These are phyloP conservation scores for Otis tarda DNA, from an alignment of 2,113 vertebrate genomes.

Conservation along the genomic window DNA sequence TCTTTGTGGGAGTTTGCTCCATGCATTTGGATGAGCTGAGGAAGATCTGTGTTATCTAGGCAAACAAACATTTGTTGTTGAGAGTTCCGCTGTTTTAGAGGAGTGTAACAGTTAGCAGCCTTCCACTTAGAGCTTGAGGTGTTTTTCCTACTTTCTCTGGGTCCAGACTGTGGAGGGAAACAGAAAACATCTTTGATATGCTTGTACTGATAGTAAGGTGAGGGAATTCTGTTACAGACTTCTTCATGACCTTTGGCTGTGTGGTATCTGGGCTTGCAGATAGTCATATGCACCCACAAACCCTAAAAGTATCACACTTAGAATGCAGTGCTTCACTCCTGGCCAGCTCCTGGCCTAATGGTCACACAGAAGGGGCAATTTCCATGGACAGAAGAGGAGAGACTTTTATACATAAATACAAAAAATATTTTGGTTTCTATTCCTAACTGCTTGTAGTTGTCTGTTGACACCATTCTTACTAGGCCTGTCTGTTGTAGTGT, in stretches of 20 bases:
- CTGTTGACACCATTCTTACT: background rate
- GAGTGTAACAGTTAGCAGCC: background rate
- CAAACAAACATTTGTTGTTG: background rate
- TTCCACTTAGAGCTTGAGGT: background rate
- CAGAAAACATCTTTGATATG: background rate
- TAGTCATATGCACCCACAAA: fast-evolving
- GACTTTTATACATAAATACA: background rate
- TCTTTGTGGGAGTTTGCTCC: background rate
- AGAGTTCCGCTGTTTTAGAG: background rate
- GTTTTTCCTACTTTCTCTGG: background rate
- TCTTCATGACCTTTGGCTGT: background rate
- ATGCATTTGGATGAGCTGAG: background rate
- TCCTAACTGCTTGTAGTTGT: background rate
- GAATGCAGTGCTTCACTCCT: background rate
- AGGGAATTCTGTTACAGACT: background rate
- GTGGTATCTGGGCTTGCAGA: background rate
- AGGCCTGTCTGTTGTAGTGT: background rate
- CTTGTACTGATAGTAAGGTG: background rate
- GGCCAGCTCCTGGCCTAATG: background rate
- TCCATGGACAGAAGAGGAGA: background rate
- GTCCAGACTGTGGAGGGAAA: background rate
- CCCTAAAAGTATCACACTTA: no score
- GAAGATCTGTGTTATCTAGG: background rate
- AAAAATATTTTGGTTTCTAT: background rate
- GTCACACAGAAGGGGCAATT: background rate